Evolutionary conservation across 2,888 invertebrate genomes (phyloP).

Genomic region (Argyra leucocephala): DNA sequence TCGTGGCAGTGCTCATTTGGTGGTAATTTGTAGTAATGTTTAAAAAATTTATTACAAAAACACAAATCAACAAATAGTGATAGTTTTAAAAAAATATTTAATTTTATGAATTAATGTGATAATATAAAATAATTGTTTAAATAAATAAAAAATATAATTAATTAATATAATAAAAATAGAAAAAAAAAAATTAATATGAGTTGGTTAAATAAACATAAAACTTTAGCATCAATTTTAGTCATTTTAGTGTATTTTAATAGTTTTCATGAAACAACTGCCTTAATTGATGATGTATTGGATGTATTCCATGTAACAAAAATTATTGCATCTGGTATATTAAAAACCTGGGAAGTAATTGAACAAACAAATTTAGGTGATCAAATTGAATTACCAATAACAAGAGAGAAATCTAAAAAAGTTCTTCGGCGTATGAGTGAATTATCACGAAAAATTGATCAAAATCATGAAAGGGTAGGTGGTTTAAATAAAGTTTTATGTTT

Average conservation of each 20-base stretch:
- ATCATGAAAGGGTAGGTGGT: slow-evolving; percentile 35
- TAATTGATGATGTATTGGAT: slow-evolving; percentile 53
- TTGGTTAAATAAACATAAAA: neutral
- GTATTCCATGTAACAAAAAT: slow-evolving; percentile 51
- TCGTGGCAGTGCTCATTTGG: neutral
- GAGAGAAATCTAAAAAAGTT: slow-evolving; percentile 53
- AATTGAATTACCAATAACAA: slow-evolving; percentile 52
- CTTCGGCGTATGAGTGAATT: slow-evolving; percentile 46
- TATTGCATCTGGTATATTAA: slow-evolving; percentile 51
- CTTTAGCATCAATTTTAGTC: neutral
- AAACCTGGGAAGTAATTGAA: slow-evolving; percentile 56
- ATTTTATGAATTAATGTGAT: neutral
- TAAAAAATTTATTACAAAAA: neutral
- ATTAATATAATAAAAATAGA: neutral
- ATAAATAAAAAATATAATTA: neutral
- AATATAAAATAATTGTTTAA: neutral
- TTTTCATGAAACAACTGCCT: slow-evolving; percentile 32
- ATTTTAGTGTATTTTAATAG: neutral
- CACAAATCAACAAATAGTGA: neutral
- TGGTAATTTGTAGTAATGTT: neutral
- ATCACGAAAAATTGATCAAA: slow-evolving; percentile 39
- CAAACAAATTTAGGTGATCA: slow-evolving; percentile 48
- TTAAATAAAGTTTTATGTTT: too few relatives aligned
- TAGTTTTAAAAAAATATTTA: neutral
- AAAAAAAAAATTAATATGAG: neutral